Evolutionary conservation across 2,113 vertebrate genomes (phyloP).

Genomic region (Oreocharis arfaki): DNA sequence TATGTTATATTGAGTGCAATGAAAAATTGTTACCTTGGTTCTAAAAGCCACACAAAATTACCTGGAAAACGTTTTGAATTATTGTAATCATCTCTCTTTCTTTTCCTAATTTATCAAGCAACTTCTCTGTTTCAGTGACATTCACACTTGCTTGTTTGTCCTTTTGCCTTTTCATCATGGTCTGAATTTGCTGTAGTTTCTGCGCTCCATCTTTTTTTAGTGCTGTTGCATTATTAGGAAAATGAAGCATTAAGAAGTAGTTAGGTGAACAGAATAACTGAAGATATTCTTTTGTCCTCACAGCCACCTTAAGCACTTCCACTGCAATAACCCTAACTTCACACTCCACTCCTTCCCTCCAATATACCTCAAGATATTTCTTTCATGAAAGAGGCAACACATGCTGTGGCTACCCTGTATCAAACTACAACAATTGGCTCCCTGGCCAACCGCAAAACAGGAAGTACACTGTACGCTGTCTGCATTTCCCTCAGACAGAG

Average conservation of each 20-base stretch:
- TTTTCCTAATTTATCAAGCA: not conserved
- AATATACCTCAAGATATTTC: not conserved
- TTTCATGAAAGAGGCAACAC: not conserved
- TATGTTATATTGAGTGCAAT: not conserved
- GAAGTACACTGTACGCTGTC: not conserved
- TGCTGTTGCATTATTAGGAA: slow-evolving; percentile 41
- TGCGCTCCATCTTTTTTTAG: slow-evolving; percentile 36
- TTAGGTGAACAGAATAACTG: not conserved
- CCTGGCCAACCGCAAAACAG: not conserved
- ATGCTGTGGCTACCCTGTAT: not conserved
- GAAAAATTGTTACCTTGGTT: not conserved
- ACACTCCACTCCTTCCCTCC: not conserved
- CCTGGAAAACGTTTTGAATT: slow-evolving; percentile 72
- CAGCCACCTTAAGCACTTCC: not conserved
- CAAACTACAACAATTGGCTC: fast-evolving
- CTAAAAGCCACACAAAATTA: slow-evolving; percentile 38
- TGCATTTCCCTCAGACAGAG: not conserved
- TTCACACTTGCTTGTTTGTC: not conserved
- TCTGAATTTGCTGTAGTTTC: slow-evolving; percentile 34
- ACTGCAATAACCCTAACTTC: not conserved
- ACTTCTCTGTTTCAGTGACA: not conserved
- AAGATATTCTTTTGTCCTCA: not conserved
- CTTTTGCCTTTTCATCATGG: not conserved
- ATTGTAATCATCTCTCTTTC: slow-evolving; percentile 33
- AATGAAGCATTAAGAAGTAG: not conserved